Conservation (phyloP, 2,113 vertebrate species). For the Rattus norvegicus region DNA sequence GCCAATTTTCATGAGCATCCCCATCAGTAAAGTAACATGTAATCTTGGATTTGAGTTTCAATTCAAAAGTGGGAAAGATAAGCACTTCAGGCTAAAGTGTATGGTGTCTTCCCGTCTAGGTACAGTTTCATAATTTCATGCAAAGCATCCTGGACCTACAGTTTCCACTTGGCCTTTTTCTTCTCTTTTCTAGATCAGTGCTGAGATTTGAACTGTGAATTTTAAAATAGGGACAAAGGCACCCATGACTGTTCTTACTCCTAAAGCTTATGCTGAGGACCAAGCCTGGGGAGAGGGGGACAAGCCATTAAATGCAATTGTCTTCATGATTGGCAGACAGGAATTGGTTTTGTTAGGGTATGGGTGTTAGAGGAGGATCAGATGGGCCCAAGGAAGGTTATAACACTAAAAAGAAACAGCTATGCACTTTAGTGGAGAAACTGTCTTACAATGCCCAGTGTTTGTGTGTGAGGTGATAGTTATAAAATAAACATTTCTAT, state of each 20-base stretch:
- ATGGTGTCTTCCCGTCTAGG: background rate
- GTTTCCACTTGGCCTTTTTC: background rate
- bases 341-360: background rate
- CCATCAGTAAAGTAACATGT: background rate
- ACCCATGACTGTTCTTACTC: slow-evolving; percentile 41
- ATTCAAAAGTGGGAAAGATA: background rate
- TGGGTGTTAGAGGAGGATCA: background rate
- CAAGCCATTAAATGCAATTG: slow-evolving; percentile 32
- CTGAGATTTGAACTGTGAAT: slow-evolving; percentile 39
- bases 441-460: background rate
- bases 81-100: background rate
- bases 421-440: background rate
- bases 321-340: slow-evolving; percentile 13
- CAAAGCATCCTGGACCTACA: slow-evolving; percentile 18
- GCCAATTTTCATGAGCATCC: background rate
- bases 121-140: background rate
- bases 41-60: background rate
- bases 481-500: background rate
- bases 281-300: background rate
- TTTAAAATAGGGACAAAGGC: slow-evolving; percentile 67
- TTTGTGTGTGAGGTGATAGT: background rate
- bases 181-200: background rate
- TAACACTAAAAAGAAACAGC: background rate
- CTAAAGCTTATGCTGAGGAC: background rate
- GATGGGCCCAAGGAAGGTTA: background rate